Base-by-base conservation (phyloP, 2,888 invertebrate species). In the Drosophila macrospina region DNA sequence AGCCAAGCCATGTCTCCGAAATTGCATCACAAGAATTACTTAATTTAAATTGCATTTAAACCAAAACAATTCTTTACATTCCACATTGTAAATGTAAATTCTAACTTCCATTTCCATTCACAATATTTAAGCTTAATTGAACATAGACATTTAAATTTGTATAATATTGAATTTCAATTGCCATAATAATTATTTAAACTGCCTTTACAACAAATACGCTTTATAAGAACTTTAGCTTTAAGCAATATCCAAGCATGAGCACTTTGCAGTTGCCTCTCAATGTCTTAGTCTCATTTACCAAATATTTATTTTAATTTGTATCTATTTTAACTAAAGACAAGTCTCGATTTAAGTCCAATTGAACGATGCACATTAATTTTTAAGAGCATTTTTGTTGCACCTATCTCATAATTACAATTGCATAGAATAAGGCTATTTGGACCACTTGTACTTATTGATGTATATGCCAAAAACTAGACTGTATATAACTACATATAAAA, bases 391-490 rank as follows among this genome's bases (percentile, higher is more conserved):
- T 65, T 30, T 34, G 20, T 20, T 24, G 16, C 54, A 69, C 37
- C 37, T 37, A 32, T 20, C 47, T 37, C 3, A 32, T 11, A 55
- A 37, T 20, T 11, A 4, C 6, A 7, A 1, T 48, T 15, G 2
- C 15, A 37, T 72, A 72, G 41, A 15, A 34, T 73, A 61, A 39
- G 60, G 42, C 41, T 16, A 54, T 28, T 50, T 47, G 65, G 57
- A 78, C 68, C 68, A 69, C 52, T 67, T 83, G 74, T 86, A 83
- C 85, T 83, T 83, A 84, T 72, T 72, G 66, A 68, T 71, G 63
- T 68, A 48, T 64, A 74, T 77, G 84, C 80, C 84, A 86, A 82
- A 86, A 69, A 84, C 42, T 70, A 82, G 70, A 78, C 74, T 74
- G 73, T 74, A 82, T 45, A 74, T 59, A 65, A 59, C 66, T 54